Base-by-base conservation (phyloP, 2,888 invertebrate species). In the Tanypteryx hageni region DNA sequence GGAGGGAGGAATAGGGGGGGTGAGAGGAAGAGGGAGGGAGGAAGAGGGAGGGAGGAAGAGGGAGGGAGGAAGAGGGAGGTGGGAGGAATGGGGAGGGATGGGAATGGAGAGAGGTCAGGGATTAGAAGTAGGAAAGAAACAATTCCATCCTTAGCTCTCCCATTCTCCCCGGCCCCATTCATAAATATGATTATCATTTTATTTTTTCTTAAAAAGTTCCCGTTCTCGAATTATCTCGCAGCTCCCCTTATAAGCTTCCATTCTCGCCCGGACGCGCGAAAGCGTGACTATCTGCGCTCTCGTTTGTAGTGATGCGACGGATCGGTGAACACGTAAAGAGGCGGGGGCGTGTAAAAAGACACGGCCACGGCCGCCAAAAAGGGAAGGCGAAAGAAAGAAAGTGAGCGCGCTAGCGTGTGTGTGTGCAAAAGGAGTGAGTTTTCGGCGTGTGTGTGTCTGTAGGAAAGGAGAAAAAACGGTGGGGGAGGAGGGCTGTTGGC, bases 211-310 rank as follows among this genome's bases (percentile, higher is more conserved):
- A 83, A 44, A 56, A 5, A 83, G 3, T 27, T n/a, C 56, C 31
- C 44, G 11, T 31, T 61, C 61, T 44, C 89, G 27, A 31, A 16
- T 64, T n/a, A 44, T 64, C 61, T 64, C 31, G 11, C 11, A 10
- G 31, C 59, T 27, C 16, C 59, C 27, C 9, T 14, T 18, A 31
- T 27, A 58, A 61, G 89, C 31, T 0, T 64, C 64, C 61, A 64
- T 89, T 89, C 89, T 61, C 64, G 89, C 64, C 11, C 31, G 31
- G 31, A 31, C 44, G 89, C 64, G 89, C 58, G 44, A 89, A 89
- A 89, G 64, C 89, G 89, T 89, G 89, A 89, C 89, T 89, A 89
- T 89, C 89, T 89, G 64, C 68, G 14, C 89, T 89, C 89, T 89
- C 89, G 89, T 89, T 89, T 89, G 89, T 89, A 68, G 83, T 18